phyloP scores from a whole-genome alignment of 2,797 vertebrate genomes.

The Scolopax bukidnonensis region DNA sequence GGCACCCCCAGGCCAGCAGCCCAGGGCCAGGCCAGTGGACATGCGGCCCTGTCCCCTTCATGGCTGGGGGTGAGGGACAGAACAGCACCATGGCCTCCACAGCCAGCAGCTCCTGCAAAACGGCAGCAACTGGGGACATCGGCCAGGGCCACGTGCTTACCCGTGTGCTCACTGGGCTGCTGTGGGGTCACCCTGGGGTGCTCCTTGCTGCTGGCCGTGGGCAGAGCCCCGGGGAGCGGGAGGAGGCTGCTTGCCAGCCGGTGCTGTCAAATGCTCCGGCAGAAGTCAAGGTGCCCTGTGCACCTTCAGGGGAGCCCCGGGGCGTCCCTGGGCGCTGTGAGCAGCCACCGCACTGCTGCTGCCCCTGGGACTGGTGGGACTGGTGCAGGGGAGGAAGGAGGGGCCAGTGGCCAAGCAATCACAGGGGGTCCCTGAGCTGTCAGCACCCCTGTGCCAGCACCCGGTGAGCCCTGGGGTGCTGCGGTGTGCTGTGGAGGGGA shows the following conservation, averaged over 20 bases:
- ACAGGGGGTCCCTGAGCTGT: background rate
- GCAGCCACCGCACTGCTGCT: background rate
- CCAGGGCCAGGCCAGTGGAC: background rate
- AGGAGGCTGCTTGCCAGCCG: background rate
- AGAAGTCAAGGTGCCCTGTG: slow-evolving; percentile 47
- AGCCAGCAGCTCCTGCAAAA: background rate
- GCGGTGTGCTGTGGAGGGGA: background rate
- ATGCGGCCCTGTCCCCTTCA: background rate
- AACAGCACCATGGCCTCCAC: background rate
- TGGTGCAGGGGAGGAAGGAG: background rate
- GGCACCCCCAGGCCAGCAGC: background rate
- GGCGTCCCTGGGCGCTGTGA: accelerated
- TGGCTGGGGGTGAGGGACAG: background rate
- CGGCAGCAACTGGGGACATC: background rate
- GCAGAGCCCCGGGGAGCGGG: background rate
- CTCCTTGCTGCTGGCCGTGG: background rate
- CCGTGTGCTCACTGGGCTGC: background rate
- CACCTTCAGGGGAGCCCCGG: background rate
- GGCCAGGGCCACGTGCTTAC: slow-evolving; percentile 29
- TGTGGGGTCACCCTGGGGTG: slow-evolving; percentile 57
- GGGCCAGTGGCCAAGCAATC: background rate
- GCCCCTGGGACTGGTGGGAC: background rate
- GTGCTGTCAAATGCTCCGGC: background rate
- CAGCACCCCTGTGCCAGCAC: background rate
- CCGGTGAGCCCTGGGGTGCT: accelerated